Percentiles rank a stretch among this genome's conserved stretches.
phyloP scores from a whole-genome alignment of 2,113 vertebrate genomes.

The Lutjanus erythropterus region DNA sequence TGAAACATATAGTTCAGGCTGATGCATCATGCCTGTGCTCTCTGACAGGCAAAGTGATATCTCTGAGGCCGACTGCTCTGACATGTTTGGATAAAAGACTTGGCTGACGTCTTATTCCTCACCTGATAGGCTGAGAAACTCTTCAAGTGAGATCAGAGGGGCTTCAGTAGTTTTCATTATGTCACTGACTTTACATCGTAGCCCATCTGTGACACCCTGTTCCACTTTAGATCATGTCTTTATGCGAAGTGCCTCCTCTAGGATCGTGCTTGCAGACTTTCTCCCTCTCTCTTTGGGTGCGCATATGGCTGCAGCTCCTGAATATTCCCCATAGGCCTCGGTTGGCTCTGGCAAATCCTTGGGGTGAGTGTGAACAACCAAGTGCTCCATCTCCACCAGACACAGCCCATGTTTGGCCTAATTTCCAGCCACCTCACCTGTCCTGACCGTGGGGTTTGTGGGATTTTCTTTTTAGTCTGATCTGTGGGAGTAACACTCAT shows the following conservation, averaged over 20 bases:
- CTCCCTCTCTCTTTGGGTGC: background rate
- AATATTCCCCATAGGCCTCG: background rate
- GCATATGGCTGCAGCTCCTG: background rate
- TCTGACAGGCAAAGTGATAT: background rate
- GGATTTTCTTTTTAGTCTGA: background rate
- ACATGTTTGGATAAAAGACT: background rate
- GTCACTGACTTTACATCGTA: conserved; percentile 10
- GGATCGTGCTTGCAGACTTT: background rate
- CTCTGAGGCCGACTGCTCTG: background rate
- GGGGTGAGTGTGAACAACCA: conserved; percentile 47
- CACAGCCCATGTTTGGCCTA: conserved; percentile 37
- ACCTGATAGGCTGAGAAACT: conserved; percentile 13
- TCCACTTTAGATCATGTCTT: conserved; percentile 1
- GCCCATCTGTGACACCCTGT: conserved; percentile 2
- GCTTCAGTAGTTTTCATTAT: conserved; percentile 25
- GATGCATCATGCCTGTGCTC: background rate
- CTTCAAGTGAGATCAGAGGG: conserved; percentile 22
- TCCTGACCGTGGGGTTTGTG: background rate
- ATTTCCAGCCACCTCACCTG: conserved; percentile 48
- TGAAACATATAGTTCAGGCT: background rate
- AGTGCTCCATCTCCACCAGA: conserved; percentile 48
- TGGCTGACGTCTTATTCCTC: conserved; percentile 9
- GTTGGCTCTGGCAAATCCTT: conserved; percentile 52
- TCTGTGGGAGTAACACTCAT: background rate
- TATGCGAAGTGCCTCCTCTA: background rate